Evolutionary conservation across 2,888 invertebrate species (phyloP), one percentile per base, ranked within the genome.

Genomic region (Polyommatus iphigenia): DNA sequence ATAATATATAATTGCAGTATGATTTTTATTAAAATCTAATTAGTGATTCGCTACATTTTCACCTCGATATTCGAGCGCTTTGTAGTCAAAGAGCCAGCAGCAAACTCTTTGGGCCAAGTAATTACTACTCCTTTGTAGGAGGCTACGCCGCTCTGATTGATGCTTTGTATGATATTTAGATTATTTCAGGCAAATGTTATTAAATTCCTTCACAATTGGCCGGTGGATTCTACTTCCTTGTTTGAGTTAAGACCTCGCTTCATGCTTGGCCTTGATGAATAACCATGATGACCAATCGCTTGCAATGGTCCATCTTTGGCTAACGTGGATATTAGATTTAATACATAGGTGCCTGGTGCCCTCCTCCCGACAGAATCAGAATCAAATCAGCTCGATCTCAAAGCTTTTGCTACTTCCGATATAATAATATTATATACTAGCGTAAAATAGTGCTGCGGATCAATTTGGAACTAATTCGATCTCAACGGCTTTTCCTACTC

Each of bases 81-180:
- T 73, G 73, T 73, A 73, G 72, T 73, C 72, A 73, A 73, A 72
- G 72, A 73, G 73, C 67, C 29, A 67, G 15, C 67, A 15, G 67
- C 67, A 67, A 24, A 73, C 46, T 73, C 73, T 73, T 73, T 73
- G 73, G 36, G 73, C 73, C 73, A 73, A 73, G 41, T 73, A 73
- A 73, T 73, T 73, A 73, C 46, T 73, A 15, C 46, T 6, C 20
- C 41, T 73, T 73, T 73, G 73, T 41, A 15, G 73, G 24, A 50
- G 15, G 73, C 6, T 41, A 6, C 20, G 46, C 6, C 7, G 24
- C 20, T n/a, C 72, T 46, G 73, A 73, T 73, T 73, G 73, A 41
- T 73, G 73, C 46, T 46, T 20, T 73, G 72, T 41, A 46, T n/a
- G 36, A 72, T 41, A 72, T 41, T 72, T 41, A 67, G 67, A 32